Evolutionary conservation across 2,113 vertebrate species (phyloP).

Genomic region (Epinephelus lanceolatus): DNA sequence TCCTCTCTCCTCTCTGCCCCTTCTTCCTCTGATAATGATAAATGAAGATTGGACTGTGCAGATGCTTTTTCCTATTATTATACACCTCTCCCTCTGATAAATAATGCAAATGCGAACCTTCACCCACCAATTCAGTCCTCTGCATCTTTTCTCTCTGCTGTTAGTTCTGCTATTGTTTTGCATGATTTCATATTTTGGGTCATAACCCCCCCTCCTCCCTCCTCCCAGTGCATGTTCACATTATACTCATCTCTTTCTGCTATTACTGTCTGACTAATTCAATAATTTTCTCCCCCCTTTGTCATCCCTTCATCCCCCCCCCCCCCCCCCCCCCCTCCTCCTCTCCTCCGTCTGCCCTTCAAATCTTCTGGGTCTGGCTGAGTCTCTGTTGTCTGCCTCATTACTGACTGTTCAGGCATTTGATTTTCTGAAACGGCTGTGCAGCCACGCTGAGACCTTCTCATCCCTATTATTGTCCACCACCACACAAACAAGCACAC

Average conservation of each 20-base stretch:
- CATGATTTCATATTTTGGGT: constrained; percentile 59
- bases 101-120: constrained; percentile 86
- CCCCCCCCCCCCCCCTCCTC: constrained; percentile 13
- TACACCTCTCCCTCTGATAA: constrained; percentile 85
- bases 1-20: background rate
- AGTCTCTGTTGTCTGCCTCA: constrained; percentile 85
- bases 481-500: constrained; percentile 34
- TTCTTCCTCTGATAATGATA: background rate
- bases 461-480: constrained; percentile 54
- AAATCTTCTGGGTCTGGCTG: constrained; percentile 89
- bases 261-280: constrained; percentile 78
- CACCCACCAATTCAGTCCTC: constrained; percentile 28
- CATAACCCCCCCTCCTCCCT: constrained; percentile 26
- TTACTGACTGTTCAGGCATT: constrained; percentile 83
- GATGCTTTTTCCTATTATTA: constrained; percentile 32
- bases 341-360: constrained; percentile 86
- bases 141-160: constrained; percentile 24
- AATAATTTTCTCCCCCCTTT: constrained; percentile 67
- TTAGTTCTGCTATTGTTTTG: constrained; percentile 55
- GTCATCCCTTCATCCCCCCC: constrained; percentile 49
- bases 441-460: constrained; percentile 66
- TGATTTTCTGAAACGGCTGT: constrained; percentile 86
- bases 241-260: constrained; percentile 62
- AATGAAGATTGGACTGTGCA: constrained; percentile 3
- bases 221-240: constrained; percentile 53